Conservation (phyloP, 2,888 invertebrate genomes). For the Endotricha flammealis region DNA sequence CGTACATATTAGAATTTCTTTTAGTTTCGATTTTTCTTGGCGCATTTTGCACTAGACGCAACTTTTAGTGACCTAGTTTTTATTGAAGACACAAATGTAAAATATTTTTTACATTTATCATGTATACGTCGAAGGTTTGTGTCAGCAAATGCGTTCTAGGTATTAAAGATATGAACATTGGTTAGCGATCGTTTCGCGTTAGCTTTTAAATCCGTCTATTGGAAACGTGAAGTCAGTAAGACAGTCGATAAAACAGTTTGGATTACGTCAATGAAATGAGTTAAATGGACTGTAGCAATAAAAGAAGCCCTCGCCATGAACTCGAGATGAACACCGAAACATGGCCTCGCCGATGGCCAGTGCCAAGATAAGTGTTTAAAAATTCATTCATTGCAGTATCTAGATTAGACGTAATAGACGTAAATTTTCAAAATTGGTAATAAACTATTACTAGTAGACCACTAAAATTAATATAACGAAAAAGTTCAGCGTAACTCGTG, state of each 20-base stretch:
- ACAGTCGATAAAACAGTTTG: conserved; percentile 38
- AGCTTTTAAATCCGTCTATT: conserved; percentile 24
- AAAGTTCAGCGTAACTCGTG: neutral
- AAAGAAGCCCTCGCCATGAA: conserved; percentile 70
- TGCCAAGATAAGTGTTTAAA: too few relatives aligned
- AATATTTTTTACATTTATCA: neutral
- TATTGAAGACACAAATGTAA: conserved; percentile 1
- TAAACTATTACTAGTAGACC: too few relatives aligned
- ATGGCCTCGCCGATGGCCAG: conserved; percentile 51
- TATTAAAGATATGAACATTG: conserved; percentile 12
- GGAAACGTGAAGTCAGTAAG: conserved; percentile 21
- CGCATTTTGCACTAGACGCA: too few relatives aligned
- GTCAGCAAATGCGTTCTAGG: conserved; percentile 8
- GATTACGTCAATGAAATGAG: conserved; percentile 67
- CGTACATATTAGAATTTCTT: conserved; percentile 27
- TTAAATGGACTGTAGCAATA: conserved; percentile 64
- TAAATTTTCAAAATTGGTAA: too few relatives aligned
- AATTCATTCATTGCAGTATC: too few relatives aligned
- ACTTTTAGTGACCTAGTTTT: too few relatives aligned
- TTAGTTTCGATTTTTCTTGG: too few relatives aligned
- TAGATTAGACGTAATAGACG: too few relatives aligned
- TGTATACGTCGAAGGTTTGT: neutral
- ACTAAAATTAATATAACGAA: too few relatives aligned
- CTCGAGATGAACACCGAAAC: conserved; percentile 35
- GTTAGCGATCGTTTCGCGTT: conserved; percentile 20